Evolutionary conservation across 2,797 vertebrate genomes (phyloP).

Genomic region (Decapterus maruadsi): DNA sequence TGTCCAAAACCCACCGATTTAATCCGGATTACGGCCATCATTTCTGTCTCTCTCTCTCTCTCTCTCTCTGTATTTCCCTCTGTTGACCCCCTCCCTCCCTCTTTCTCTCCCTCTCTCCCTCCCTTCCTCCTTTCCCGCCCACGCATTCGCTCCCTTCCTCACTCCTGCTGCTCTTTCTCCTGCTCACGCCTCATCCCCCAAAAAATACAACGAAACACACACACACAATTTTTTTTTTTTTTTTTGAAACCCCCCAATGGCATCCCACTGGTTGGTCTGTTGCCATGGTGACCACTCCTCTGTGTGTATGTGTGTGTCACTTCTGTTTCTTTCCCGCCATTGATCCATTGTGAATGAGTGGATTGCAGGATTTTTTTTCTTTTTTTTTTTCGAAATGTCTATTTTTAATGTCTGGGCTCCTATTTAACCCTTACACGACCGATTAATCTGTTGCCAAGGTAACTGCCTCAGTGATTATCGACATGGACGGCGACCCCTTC

Average conservation of each 20-base stretch:
- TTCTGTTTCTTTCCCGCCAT: constrained; percentile 36
- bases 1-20: constrained; percentile 80
- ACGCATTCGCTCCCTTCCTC: constrained; percentile 40
- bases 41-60: constrained; percentile 53
- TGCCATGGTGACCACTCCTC: constrained; percentile 57
- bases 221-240: too few species aligned
- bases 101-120: neutral
- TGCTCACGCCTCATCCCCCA: constrained; percentile 41
- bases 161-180: constrained; percentile 59
- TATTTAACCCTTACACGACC: constrained; percentile 43
- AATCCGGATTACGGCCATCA: constrained; percentile 83
- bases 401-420: constrained; percentile 54
- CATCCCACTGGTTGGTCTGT: constrained; percentile 44
- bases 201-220: too few species aligned
- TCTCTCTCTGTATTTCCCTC: constrained; percentile 61
- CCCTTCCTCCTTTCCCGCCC: constrained; percentile 29
- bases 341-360: constrained; percentile 29
- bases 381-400: constrained; percentile 54
- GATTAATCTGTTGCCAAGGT: constrained; percentile 67
- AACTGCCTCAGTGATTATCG: constrained; percentile 52
- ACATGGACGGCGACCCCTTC: constrained; percentile 42
- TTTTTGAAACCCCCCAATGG: too few species aligned
- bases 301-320: neutral
- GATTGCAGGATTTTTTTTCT: too few species aligned
- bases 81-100: constrained; percentile 24